phyloP scores from a whole-genome alignment of 2,888 invertebrate genomes.

The Pollenia angustigena region DNA sequence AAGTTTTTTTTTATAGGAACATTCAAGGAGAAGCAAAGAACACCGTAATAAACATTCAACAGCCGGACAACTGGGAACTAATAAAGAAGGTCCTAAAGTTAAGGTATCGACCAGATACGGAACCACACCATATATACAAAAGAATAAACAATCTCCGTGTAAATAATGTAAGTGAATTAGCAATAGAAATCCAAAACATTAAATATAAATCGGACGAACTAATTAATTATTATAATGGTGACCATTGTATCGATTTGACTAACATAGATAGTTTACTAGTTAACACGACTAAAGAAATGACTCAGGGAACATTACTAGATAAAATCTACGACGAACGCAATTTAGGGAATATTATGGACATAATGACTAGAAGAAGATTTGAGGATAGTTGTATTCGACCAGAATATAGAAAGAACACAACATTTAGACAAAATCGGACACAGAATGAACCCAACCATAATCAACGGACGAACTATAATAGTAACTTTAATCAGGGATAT shows the following conservation, averaged over 20 bases:
- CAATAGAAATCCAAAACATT: background rate
- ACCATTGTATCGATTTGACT: no score
- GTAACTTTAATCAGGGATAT: background rate
- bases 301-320: slow-evolving; percentile 1
- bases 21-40: no score
- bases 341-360: background rate
- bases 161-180: background rate
- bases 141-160: background rate
- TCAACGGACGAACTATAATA: background rate
- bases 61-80: no score
- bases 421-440: background rate
- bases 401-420: background rate
- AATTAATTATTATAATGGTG: no score
- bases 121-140: no score
- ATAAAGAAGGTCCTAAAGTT: no score
- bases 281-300: background rate
- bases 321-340: slow-evolving; percentile 5
- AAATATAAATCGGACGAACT: background rate
- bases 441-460: background rate
- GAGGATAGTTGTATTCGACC: slow-evolving; percentile 8
- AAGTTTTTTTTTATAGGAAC: no score
- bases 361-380: slow-evolving; percentile 5
- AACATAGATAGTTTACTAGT: no score
- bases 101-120: no score
- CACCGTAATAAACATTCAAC: no score